Base-by-base conservation (phyloP, 2,113 vertebrate species). In the Limanda limanda region DNA sequence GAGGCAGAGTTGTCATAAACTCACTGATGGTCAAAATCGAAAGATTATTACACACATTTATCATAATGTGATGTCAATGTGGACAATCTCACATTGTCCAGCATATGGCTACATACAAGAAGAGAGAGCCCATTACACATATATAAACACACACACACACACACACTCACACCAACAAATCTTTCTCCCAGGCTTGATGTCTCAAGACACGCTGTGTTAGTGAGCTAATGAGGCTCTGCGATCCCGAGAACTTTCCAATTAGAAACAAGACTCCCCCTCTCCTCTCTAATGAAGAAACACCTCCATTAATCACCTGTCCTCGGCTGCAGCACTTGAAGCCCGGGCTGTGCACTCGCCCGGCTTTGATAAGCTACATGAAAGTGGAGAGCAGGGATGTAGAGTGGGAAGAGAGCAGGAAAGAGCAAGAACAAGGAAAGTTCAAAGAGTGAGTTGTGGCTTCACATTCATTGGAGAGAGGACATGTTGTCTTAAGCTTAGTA, bases 251-350 rank as follows among this genome's bases (percentile, higher is more conserved):
- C 73, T 82, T 83, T 69, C 77, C 87, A 90, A 86, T 91, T 89
- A 85, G 74, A 86, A 20, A 17, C 74, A 20, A 76, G 73, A 35
- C 66, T 75, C 68, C 40, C 74, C 67, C 42, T 78, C 81, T 79
- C 45, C 67, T 73, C 83, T 80, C 84, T 88, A 87, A 92, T 91
- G 88, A 90, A 87, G 78, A 83, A 82, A 66, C 68, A 52, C 47
- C 67, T 78, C 80, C 77, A 80, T 89, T 88, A 87, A 88, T 90
- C 89, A 88, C 87, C 87, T 90, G 79, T 86, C 58, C 83, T 83
- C 47, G 47, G 47, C 74, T 17, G 82, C 70, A 58, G 3, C 66
- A 76, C 89, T 88, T 90, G 84, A 92, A 88, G 70, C 79, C 25
- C 61, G 10, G 75, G 59, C 79, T 74, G 68, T 37, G 68, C 47